Base-by-base conservation (phyloP, 2,113 vertebrate genomes). In the Pteronura brasiliensis region DNA sequence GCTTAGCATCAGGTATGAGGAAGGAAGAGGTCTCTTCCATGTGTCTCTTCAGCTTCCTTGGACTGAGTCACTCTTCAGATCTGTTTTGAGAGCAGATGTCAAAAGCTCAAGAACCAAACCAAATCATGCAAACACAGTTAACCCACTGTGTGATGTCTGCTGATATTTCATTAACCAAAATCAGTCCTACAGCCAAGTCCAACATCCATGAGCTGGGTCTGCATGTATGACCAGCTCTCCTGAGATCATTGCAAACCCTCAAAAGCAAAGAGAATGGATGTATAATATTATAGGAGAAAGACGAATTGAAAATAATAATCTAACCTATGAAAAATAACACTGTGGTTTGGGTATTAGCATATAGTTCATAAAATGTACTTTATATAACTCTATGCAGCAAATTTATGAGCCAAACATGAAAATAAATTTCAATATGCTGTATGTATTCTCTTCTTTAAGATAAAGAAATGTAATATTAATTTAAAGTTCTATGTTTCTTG, bases 401-500 rank as follows among this genome's bases (percentile, higher is more conserved):
- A 92, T 91, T 85, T 82, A 92, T 82, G 72, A 89, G 47, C 52
- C 42, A 67, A 81, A 90, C 95, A 34, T 34, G 18, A 91, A 55
- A 85, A 69, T 59, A 93, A 89, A 96, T 79, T 95, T 49, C 13
- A 95, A 76, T 91, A 57, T 69, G 34, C 27, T 91, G 18, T 69
- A 74, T 3, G 85, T 4, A 49, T 81, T 77, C 63, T 87, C 84
- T 89, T 81, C 85, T 91, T 88, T 90, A 96, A 84, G 74, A 88
- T 84, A 93, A 95, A 31, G 71, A 89, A 93, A 81, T 31, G n/a
- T 17, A 94, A 61, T 57, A 82, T 85, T 95, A 95, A 96, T 85
- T 80, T 83, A 72, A 93, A 92, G 36, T n/a, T 88, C 72, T 74
- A 11, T 96, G 77, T 96, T 93, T 93, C 44, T 93, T 86, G 36